phyloP scores from a whole-genome alignment of 2,888 invertebrate species.

The Linnaemya tessellans region DNA sequence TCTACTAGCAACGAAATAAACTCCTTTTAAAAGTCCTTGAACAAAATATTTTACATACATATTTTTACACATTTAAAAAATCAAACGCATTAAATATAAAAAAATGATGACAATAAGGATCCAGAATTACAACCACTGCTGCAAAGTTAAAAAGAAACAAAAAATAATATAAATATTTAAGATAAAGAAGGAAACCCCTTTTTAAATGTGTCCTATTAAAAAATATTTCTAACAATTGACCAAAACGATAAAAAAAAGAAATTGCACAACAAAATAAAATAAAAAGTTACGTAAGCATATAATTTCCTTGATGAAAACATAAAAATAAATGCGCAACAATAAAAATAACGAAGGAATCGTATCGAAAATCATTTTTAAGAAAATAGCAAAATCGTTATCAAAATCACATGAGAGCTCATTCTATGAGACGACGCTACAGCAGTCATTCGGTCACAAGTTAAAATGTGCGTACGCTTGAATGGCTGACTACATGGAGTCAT shows the following conservation, averaged over 20 bases:
- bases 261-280: slow-evolving; percentile 8
- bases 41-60: too few relatives aligned
- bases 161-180: neutral
- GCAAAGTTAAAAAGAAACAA: slow-evolving; percentile 19
- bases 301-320: slow-evolving; percentile 75
- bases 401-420: slow-evolving; percentile 70
- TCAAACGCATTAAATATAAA: too few relatives aligned
- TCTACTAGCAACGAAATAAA: too few relatives aligned
- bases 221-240: slow-evolving; percentile 57
- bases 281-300: neutral
- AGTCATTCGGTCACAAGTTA: slow-evolving; percentile 4
- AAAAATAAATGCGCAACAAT: slow-evolving; percentile 81
- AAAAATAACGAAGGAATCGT: slow-evolving; percentile 74
- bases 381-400: slow-evolving; percentile 42
- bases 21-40: too few relatives aligned
- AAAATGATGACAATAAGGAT: neutral
- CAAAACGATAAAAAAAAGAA: slow-evolving; percentile 49
- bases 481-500: slow-evolving; percentile 9
- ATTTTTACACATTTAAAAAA: too few relatives aligned
- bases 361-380: slow-evolving; percentile 48
- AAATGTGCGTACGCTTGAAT: slow-evolving; percentile 26
- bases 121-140: neutral
- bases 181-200: slow-evolving; percentile 18
- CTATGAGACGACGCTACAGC: neutral
- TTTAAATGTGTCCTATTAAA: slow-evolving; percentile 20